These are phyloP conservation scores for Pteronotus mesoamericanus DNA, from an alignment of 2,797 vertebrate genomes.

Conservation along the genomic window DNA sequence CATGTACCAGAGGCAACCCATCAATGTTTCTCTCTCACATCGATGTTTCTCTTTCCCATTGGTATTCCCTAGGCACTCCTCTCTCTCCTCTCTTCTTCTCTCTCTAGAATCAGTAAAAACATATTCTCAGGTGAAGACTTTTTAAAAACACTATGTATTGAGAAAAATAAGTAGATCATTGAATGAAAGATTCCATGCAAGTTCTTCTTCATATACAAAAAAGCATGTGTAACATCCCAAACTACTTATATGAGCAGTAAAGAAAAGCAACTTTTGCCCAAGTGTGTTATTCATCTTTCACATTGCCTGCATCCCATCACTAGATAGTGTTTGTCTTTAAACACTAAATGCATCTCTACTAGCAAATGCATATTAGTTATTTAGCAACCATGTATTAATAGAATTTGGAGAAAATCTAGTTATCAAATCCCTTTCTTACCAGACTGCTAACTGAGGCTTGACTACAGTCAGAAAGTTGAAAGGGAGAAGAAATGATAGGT, in stretches of 20 bases:
- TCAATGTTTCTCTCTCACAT: background rate
- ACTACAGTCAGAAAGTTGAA: background rate
- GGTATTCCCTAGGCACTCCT: background rate
- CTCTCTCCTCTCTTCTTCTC: background rate
- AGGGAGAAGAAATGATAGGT: background rate
- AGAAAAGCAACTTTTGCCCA: background rate
- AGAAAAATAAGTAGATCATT: background rate
- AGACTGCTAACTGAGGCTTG: background rate
- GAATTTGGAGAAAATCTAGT: background rate
- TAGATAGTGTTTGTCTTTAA: constrained; percentile 15
- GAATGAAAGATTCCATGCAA: background rate
- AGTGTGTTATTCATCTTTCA: background rate
- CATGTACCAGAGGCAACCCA: background rate
- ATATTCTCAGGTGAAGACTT: background rate
- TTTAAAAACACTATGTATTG: background rate
- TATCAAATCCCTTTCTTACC: background rate
- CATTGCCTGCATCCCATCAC: background rate
- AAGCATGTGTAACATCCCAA: background rate
- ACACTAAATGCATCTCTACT: background rate
- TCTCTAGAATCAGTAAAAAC: background rate
- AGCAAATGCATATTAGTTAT: background rate
- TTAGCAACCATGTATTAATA: background rate
- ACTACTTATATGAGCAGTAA: background rate
- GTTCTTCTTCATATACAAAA: background rate
- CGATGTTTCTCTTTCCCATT: background rate